A percentile compares a stretch with the other conserved stretches of the same genome.
These are phyloP conservation scores for Danio albolineatus DNA, from an alignment of 2,797 vertebrate genomes.

Conservation along the genomic window DNA sequence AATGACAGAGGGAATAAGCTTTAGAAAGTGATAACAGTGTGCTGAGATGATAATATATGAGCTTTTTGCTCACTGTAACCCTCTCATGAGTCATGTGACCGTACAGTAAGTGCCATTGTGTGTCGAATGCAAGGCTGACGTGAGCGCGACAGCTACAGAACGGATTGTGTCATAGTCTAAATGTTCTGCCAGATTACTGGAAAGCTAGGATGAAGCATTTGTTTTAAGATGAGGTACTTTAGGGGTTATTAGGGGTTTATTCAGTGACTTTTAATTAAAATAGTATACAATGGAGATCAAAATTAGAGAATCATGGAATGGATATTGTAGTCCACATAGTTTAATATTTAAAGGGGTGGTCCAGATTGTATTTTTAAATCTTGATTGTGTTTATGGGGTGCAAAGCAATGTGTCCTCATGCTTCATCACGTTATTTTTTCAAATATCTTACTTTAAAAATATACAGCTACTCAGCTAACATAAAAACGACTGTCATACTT, in stretches of 20 bases:
- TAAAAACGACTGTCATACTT: too few species aligned
- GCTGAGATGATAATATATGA: slow-evolving; percentile 5
- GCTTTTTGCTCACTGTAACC: slow-evolving; percentile 28
- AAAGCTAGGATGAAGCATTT: background rate
- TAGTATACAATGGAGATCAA: too few species aligned
- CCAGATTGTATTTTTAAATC: too few species aligned
- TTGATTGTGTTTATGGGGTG: too few species aligned
- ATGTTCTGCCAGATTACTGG: slow-evolving; percentile 15
- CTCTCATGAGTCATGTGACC: slow-evolving; percentile 66
- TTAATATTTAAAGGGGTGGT: too few species aligned
- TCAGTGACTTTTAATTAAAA: too few species aligned
- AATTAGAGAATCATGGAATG: too few species aligned
- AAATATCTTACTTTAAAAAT: too few species aligned
- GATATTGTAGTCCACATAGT: too few species aligned
- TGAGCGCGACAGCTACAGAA: slow-evolving; percentile 6
- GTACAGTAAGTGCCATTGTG: slow-evolving; percentile 71
- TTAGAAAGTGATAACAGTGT: background rate
- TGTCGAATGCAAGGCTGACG: slow-evolving; percentile 34
- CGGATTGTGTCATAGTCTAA: slow-evolving; percentile 11
- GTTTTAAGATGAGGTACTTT: background rate
- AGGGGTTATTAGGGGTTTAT: background rate
- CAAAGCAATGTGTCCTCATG: too few species aligned
- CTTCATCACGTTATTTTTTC: too few species aligned
- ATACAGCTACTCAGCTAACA: too few species aligned
- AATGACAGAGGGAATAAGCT: background rate